Base-by-base conservation (phyloP, 2,888 invertebrate species). In the Trichopria drosophilae region DNA sequence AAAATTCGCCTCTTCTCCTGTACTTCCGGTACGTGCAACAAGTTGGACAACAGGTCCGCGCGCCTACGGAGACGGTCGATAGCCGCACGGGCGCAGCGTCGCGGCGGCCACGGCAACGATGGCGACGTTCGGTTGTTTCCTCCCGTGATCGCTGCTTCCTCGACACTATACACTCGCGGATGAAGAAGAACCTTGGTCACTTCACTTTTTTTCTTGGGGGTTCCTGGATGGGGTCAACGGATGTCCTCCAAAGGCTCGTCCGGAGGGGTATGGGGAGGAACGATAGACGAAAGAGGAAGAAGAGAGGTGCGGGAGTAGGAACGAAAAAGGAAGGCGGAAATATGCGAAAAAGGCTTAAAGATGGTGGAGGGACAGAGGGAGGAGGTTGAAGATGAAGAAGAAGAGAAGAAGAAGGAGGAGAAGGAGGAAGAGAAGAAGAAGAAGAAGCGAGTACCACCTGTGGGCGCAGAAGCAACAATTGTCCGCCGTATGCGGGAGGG, bases 391-490 rank as follows among this genome's bases (percentile, higher is more conserved):
- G 37, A 44, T 35, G 13, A 35, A 35, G 42, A 3, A 45, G 45
- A 36, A 42, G 32, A 26, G 47, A 37, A 29, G 44, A 16, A 24
- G 34, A 6, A 35, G 28, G 22, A 20, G 37, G 29, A 20, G 42
- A 24, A 36, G 46, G 37, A 41, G 52, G 15, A 39, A 41, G 29
- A 28, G 53, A 55, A 37, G 53, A 49, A 40, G 57, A 58, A 58
- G 58, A 58, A 61, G 55, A 58, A 57, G 58, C 53, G 66, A 63
- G 61, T 70, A 71, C 74, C 75, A 75, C 75, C 75, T 74, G 74
- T 73, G 72, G 73, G 74, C 70, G 71, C 69, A 70, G 75, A 73
- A 73, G 74, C 74, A 75, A 75, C 75, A 74, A 74, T 75, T 74
- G 74, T 75, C 75, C 75, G 74, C 74, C 68, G 73, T 72, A 69